A percentile compares a stretch with the other conserved stretches of the same genome.
phyloP scores from a whole-genome alignment of 2,888 invertebrate species.

The Polydrusus cervinus region DNA sequence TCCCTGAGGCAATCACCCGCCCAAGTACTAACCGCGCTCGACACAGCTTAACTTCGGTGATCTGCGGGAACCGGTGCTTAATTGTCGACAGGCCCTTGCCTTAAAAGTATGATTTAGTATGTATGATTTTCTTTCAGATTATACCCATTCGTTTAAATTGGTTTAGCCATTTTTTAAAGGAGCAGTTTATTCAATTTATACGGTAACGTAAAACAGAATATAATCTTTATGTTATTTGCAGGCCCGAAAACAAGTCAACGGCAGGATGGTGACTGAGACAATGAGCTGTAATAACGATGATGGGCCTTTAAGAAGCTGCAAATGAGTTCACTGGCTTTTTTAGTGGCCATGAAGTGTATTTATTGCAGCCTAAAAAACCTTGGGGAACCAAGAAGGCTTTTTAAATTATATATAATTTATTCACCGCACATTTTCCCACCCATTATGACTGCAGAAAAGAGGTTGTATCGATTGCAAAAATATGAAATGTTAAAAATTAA shows the following conservation, averaged over 20 bases:
- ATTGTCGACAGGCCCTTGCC: no score
- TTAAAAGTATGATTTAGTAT: no score
- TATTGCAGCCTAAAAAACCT: neutral
- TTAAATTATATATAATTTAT: conserved; percentile 2
- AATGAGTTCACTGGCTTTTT: conserved; percentile 5
- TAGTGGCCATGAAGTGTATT: neutral
- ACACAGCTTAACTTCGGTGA: no score
- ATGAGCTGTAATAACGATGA: conserved; percentile 1
- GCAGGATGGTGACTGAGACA: neutral
- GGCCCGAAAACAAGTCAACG: neutral
- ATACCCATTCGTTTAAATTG: no score
- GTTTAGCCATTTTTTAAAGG: no score
- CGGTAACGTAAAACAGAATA: neutral
- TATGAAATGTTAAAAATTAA: neutral
- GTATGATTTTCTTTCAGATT: no score
- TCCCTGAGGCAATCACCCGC: no score
- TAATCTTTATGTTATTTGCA: neutral
- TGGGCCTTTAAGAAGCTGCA: neutral
- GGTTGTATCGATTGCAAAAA: neutral
- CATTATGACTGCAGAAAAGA: neutral
- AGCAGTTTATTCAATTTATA: no score
- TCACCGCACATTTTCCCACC: neutral
- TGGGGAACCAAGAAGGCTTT: neutral
- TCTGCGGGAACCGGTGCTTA: no score
- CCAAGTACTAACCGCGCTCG: no score